Conservation (phyloP, 2,888 invertebrate genomes). For the Platycnemis pennipes region DNA sequence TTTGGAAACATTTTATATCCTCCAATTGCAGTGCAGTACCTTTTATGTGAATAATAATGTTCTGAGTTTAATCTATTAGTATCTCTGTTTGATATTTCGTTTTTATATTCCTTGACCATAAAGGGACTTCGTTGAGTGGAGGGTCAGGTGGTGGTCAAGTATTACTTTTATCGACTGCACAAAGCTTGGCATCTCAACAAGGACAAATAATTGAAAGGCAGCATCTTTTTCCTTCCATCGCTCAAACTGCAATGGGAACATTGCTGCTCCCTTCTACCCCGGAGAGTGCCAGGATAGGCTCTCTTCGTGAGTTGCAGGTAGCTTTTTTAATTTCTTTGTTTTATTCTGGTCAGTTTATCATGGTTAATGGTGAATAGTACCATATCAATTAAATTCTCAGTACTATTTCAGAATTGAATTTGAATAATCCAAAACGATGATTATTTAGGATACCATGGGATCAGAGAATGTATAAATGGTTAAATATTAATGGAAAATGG, state of each 20-base stretch:
- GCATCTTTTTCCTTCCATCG: slow-evolving; percentile 46
- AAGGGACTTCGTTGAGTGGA: not conserved
- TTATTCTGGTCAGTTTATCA: not conserved
- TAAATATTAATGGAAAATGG: too few species aligned
- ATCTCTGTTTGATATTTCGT: too few species aligned
- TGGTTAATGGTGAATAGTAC: too few species aligned
- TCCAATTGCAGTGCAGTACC: not conserved
- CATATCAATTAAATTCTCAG: too few species aligned
- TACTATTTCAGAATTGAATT: too few species aligned
- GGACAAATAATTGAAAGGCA: slow-evolving; percentile 35
- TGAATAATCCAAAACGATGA: too few species aligned
- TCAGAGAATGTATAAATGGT: too few species aligned
- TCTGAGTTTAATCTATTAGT: too few species aligned
- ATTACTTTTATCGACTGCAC: slow-evolving; percentile 18
- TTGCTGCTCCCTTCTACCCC: slow-evolving; percentile 53
- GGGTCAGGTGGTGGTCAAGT: not conserved
- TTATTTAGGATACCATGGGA: too few species aligned
- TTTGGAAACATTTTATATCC: not conserved
- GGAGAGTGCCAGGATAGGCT: slow-evolving; percentile 53
- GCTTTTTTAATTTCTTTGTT: not conserved
- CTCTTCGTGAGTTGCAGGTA: slow-evolving; percentile 52
- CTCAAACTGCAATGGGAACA: slow-evolving; percentile 52
- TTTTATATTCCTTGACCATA: not conserved
- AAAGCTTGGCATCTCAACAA: slow-evolving; percentile 44
- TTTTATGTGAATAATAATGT: too few species aligned